These are phyloP conservation scores for Melanogrammus aeglefinus DNA, from an alignment of 2,797 vertebrate species.

Conservation along the genomic window DNA sequence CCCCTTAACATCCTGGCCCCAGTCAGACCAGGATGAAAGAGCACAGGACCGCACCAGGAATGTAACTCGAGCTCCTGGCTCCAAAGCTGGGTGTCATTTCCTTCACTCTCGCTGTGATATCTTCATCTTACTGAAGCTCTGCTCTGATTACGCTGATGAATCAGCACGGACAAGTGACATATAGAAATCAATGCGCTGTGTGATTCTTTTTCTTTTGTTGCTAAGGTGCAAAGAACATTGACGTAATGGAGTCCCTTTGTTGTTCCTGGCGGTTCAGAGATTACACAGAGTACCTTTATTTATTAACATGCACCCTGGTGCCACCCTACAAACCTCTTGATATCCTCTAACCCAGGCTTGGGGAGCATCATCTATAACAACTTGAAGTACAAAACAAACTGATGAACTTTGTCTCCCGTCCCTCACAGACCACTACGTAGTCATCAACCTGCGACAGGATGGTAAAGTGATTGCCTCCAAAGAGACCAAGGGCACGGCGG, in stretches of 20 bases:
- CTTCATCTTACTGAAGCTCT: slow-evolving; percentile 47
- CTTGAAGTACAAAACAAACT: not conserved
- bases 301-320: too few species aligned
- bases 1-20: not conserved
- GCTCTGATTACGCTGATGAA: slow-evolving; percentile 17
- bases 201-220: not conserved
- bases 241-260: not conserved
- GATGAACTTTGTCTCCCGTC: not conserved
- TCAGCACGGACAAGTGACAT: slow-evolving; percentile 15
- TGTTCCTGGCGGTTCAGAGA: not conserved
- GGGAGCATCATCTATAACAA: not conserved
- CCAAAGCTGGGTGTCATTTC: slow-evolving; percentile 52
- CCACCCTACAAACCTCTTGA: not conserved
- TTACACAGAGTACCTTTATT: not conserved
- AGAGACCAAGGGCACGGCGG: slow-evolving; percentile 74
- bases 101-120: slow-evolving; percentile 36
- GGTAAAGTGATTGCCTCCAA: slow-evolving; percentile 72
- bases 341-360: not conserved
- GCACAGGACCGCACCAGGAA: slow-evolving; percentile 30
- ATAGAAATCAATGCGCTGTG: not conserved
- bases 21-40: slow-evolving; percentile 14
- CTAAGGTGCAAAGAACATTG: not conserved
- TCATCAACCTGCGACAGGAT: slow-evolving; percentile 74
- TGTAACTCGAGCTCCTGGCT: slow-evolving; percentile 51
- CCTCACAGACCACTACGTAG: slow-evolving; percentile 75